Evolutionary conservation across 2,888 invertebrate genomes (phyloP).

Genomic region (Molanna angustata): DNA sequence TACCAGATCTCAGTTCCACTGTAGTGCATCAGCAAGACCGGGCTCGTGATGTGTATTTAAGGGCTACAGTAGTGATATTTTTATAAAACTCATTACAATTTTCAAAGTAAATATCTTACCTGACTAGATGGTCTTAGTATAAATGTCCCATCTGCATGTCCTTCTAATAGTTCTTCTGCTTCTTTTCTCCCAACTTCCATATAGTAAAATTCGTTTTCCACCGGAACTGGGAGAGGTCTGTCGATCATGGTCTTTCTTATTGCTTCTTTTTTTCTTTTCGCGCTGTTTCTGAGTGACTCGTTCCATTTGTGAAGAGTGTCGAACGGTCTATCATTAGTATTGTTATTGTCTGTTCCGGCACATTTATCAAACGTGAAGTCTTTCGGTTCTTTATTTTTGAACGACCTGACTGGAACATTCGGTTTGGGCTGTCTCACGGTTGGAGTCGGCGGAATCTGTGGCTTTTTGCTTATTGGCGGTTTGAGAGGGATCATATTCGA

Average conservation of each 20-base stretch:
- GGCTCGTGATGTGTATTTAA: not conserved
- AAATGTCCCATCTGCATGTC: conserved; percentile 59
- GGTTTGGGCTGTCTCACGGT: conserved; percentile 8
- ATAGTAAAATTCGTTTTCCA: conserved; percentile 56
- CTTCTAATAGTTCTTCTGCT: conserved; percentile 52
- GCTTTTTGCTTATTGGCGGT: conserved; percentile 15
- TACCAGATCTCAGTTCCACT: no score
- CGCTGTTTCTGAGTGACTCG: conserved; percentile 32
- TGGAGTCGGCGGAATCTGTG: not conserved
- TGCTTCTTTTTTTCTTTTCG: conserved; percentile 20
- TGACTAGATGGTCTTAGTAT: conserved; percentile 57
- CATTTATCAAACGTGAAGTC: conserved; percentile 1
- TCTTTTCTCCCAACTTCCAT: conserved; percentile 53
- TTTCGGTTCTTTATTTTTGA: not conserved
- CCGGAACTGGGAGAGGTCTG: conserved; percentile 52
- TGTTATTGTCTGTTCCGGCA: not conserved
- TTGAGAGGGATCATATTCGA: not conserved
- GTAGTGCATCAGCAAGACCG: no score
- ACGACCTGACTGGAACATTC: not conserved
- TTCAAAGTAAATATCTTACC: conserved; percentile 39
- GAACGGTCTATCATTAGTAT: conserved; percentile 32
- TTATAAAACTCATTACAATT: not conserved
- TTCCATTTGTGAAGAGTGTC: conserved; percentile 38
- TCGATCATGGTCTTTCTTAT: conserved; percentile 44
- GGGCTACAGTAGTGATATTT: not conserved